Conservation (phyloP, 2,113 vertebrate genomes). For the Stercorarius parasiticus region DNA sequence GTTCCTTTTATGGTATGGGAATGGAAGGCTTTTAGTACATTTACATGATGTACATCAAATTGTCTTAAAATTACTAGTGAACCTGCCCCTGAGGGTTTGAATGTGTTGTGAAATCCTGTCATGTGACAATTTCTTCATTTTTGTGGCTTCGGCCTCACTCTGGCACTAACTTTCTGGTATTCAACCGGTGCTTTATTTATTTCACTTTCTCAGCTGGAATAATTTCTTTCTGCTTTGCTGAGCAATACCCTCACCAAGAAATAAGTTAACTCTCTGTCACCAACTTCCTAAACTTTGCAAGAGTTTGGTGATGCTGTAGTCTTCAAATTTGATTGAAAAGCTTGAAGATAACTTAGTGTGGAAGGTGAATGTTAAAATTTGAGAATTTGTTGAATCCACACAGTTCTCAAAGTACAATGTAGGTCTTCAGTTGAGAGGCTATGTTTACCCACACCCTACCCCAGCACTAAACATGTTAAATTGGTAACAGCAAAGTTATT, state of each 20-base stretch:
- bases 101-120: neutral
- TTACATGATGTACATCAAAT: neutral
- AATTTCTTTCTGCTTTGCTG: neutral
- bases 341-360: neutral
- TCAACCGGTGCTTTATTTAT: neutral
- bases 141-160: neutral
- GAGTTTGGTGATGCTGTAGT: neutral
- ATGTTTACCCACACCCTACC: neutral
- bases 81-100: neutral
- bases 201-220: neutral
- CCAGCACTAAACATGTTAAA: neutral
- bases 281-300: neutral
- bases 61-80: neutral
- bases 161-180: neutral
- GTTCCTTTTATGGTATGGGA: neutral
- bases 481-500: neutral
- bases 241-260: neutral
- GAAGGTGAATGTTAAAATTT: neutral
- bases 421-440: neutral
- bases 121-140: neutral
- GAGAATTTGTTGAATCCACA: neutral
- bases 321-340: neutral
- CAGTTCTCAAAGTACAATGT: neutral
- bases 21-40: neutral
- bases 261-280: neutral